These are phyloP conservation scores for Holothuria glaberrima DNA, from an alignment of 35 echinoderm and acorn worm species.

Conservation along the genomic window DNA sequence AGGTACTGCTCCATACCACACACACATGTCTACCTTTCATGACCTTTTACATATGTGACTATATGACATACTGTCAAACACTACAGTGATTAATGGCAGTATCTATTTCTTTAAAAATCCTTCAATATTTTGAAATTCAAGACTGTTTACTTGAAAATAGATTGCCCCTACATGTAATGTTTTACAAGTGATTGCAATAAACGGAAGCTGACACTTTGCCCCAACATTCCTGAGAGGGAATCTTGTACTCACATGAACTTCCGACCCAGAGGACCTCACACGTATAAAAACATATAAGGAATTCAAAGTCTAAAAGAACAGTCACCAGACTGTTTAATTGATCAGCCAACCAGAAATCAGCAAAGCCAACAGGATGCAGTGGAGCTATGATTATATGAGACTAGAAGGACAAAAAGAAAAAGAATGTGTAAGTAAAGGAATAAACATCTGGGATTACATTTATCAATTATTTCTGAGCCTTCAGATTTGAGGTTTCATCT, in stretches of 20 bases:
- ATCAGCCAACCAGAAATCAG: slow-evolving; percentile 99
- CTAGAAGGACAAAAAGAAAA: slow-evolving; percentile 60
- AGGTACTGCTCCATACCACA: too few relatives aligned
- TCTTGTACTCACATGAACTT: slow-evolving; percentile 53
- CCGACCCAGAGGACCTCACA: slow-evolving; percentile 87
- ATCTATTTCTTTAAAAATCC: neutral
- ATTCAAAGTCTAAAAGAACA: slow-evolving; percentile 92
- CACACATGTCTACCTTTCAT: too few relatives aligned
- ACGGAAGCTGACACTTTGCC: too few relatives aligned
- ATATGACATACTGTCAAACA: too few relatives aligned
- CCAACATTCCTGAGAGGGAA: too few relatives aligned
- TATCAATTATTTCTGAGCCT: too few relatives aligned
- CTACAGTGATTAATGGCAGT: too few relatives aligned
- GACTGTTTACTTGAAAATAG: neutral
- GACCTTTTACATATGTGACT: too few relatives aligned
- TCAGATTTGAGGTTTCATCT: too few relatives aligned
- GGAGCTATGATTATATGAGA: slow-evolving; percentile 86
- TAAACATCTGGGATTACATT: too few relatives aligned
- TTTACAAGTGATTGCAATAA: neutral
- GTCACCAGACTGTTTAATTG: slow-evolving; percentile 86
- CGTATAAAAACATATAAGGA: slow-evolving; percentile 89
- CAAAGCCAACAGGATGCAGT: slow-evolving; percentile 91
- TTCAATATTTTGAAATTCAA: too few relatives aligned
- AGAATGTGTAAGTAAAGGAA: neutral
- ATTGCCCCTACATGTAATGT: neutral